Base-by-base conservation (phyloP, 2,888 invertebrate species). In the Zhengitettix transpicula region DNA sequence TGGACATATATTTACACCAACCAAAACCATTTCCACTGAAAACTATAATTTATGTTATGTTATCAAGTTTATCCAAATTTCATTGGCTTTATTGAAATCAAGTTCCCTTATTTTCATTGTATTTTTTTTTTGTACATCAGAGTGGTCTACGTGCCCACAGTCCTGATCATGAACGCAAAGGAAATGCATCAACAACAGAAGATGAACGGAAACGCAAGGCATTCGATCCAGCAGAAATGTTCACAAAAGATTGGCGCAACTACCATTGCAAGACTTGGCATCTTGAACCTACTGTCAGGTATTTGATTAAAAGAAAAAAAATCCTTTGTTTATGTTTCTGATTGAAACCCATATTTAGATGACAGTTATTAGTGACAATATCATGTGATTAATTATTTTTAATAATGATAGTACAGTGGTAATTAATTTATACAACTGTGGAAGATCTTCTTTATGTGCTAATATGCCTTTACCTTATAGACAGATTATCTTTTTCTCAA, bases 191-290 rank as follows among this genome's bases (percentile, higher is more conserved):
- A 11, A 17, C 57, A 11, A 65, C 68, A 9, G 74, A 74, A 44
- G 74, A 74, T 16, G 75, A 75, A 41, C 69, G 68, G 59, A 73
- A 71, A 63, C 69, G 71, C 9, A 74, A 72, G 62, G 60, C 66
- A 16, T 74, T 74, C 61, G 75, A 76, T 66, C 73, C 74, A 12
- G 76, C 81, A 9, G 83, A 84, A 67, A 78, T 82, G 67, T 81
- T 84, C 66, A 82, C 85, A 61, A 84, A 86, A 69, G 96, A 96
- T 76, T 91, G 87, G 86, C 78, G 96, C 60, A 86, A 87, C 69
- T 97, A 92, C 73, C 83, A 86, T 69, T 96, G 95, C 74, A 87
- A 91, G 74, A 92, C 93, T 0, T 98, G 98, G 98, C 93, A 93
- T 69, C 80, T 97, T 63, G 95, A 96, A 72, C 97, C 97, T 17